phyloP scores from a whole-genome alignment of 2,113 vertebrate species.

The Paradoxurus hermaphroditus region DNA sequence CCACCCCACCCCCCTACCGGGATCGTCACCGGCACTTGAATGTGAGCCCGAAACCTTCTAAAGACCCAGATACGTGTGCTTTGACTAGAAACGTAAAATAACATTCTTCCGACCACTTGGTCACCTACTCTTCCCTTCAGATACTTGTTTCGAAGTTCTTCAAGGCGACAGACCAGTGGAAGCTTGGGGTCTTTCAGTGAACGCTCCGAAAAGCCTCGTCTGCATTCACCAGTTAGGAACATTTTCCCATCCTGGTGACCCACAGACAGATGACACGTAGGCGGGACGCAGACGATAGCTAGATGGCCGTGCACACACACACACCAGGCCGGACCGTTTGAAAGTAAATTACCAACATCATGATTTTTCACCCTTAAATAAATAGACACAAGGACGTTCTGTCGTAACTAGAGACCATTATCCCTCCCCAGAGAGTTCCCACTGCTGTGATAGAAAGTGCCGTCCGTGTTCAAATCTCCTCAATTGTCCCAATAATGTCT shows the following conservation, averaged over 20 bases:
- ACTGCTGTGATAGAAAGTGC: neutral
- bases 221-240: neutral
- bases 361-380: conserved; percentile 48
- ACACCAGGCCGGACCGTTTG: neutral
- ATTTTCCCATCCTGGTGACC: neutral
- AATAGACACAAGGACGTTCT: conserved; percentile 34
- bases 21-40: neutral
- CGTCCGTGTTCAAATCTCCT: neutral
- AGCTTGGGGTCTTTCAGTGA: neutral
- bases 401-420: neutral
- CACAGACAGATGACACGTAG: neutral
- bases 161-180: neutral
- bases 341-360: neutral
- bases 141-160: neutral
- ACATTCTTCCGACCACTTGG: neutral
- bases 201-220: neutral
- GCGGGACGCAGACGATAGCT: neutral
- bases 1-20: no score
- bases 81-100: neutral
- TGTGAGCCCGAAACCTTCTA: neutral
- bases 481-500: conserved; percentile 36
- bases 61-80: neutral
- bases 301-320: neutral
- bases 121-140: neutral
- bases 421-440: neutral